Percentiles rank a stretch among this genome's conserved stretches.
phyloP scores from a whole-genome alignment of 2,888 invertebrate species.

The Cheilosia grossa region DNA sequence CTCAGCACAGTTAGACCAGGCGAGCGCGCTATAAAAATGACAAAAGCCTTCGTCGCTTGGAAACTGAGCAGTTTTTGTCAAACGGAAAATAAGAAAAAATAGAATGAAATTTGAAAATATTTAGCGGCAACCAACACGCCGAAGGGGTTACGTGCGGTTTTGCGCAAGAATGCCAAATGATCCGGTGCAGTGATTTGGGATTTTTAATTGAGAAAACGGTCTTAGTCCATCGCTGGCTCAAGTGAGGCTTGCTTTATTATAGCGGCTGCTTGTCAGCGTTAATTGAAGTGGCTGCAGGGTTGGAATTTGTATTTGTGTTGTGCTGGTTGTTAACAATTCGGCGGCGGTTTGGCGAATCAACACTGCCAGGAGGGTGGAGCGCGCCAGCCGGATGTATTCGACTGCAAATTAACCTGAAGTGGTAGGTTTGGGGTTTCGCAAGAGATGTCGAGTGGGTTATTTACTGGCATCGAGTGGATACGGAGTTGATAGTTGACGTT shows the following conservation, averaged over 20 bases:
- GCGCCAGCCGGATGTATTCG: constrained; percentile 31
- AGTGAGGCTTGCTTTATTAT: constrained; percentile 54
- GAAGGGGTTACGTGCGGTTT: constrained; percentile 38
- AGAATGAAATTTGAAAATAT: constrained; percentile 16
- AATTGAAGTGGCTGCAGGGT: constrained; percentile 63
- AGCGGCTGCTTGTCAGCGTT: constrained; percentile 51
- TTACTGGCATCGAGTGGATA: constrained; percentile 14
- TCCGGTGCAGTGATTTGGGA: constrained; percentile 64
- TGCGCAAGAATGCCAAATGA: constrained; percentile 64
- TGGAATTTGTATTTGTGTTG: constrained; percentile 45
- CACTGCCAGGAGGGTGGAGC: constrained; percentile 58
- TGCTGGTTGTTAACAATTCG: constrained; percentile 40
- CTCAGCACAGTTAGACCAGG: constrained; percentile 53
- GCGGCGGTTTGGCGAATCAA: constrained; percentile 62
- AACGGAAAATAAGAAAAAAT: constrained; percentile 1
- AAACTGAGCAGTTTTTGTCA: constrained; percentile 47
- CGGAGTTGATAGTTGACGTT: constrained; percentile 1
- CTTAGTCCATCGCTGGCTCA: constrained; percentile 34
- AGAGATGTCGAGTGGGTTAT: constrained; percentile 48
- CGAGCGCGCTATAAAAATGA: constrained; percentile 64
- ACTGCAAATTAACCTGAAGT: constrained; percentile 60
- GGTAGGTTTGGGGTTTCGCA: constrained; percentile 36
- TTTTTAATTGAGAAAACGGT: constrained; percentile 69
- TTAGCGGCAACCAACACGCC: constrained; percentile 21
- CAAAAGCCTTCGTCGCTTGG: constrained; percentile 67